phyloP scores from a whole-genome alignment of 2,797 vertebrate genomes.

The Neosilurus mollespiculum region DNA sequence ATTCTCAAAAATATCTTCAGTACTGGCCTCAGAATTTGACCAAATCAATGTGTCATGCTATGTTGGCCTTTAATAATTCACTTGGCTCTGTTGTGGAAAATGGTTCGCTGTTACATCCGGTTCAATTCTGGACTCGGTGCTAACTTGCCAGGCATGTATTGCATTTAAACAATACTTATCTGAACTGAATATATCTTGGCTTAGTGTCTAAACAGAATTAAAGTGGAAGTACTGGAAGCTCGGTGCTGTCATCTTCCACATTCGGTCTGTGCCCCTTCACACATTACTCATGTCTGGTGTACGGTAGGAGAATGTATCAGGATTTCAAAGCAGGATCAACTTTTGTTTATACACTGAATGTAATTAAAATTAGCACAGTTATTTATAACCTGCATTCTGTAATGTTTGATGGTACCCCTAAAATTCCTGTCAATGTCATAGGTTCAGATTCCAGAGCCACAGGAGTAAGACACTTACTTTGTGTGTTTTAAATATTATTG shows the following conservation, averaged over 20 bases:
- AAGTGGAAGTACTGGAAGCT: conserved; percentile 7
- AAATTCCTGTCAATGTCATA: neutral
- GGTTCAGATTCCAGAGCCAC: neutral
- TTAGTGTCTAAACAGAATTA: neutral
- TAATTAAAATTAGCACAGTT: conserved; percentile 8
- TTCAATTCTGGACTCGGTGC: neutral
- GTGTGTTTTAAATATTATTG: neutral
- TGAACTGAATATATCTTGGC: conserved; percentile 13
- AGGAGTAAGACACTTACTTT: neutral
- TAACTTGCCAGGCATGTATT: conserved; percentile 9
- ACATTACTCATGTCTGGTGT: neutral
- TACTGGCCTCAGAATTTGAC: neutral
- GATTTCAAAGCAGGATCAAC: conserved; percentile 7
- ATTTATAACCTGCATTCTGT: conserved; percentile 5
- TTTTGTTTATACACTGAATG: neutral
- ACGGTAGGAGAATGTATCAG: neutral
- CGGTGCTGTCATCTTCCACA: conserved; percentile 6
- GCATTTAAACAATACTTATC: neutral
- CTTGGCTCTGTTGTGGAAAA: conserved; percentile 14
- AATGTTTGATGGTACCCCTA: neutral
- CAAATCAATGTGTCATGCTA: neutral
- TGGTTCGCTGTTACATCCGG: conserved; percentile 10
- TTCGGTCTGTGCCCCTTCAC: neutral
- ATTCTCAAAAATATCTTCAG: neutral
- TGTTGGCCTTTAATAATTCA: conserved; percentile 4